Evolutionary conservation across 2,888 invertebrate genomes (phyloP).

Genomic region (Macrosiphum euphorbiae): DNA sequence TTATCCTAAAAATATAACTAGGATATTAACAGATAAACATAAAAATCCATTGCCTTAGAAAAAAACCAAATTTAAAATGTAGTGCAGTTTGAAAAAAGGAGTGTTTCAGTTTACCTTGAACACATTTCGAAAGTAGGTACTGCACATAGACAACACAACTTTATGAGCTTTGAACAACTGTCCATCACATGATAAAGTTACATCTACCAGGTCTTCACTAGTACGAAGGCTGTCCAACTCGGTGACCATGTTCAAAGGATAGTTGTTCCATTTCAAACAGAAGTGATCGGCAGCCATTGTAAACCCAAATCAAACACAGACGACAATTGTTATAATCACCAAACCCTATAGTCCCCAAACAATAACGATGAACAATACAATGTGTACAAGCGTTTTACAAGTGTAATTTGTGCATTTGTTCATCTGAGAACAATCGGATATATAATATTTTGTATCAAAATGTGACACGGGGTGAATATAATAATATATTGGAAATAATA

Average conservation of each 20-base stretch:
- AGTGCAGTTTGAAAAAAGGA: neutral
- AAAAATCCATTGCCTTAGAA: neutral
- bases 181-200: conserved; percentile 81
- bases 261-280: conserved; percentile 83
- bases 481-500: neutral
- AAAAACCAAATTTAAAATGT: neutral
- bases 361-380: neutral
- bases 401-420: neutral
- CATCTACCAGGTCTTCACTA: conserved; percentile 81
- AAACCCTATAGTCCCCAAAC: neutral
- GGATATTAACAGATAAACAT: neutral
- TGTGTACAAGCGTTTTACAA: neutral
- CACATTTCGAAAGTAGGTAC: conserved; percentile 81
- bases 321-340: conserved; percentile 29
- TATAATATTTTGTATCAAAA: neutral
- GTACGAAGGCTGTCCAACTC: conserved; percentile 79
- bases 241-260: conserved; percentile 79
- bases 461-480: neutral
- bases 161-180: conserved; percentile 81
- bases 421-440: neutral
- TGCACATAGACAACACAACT: conserved; percentile 82
- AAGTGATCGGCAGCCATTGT: conserved; percentile 74
- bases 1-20: conserved; percentile 74
- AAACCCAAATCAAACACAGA: conserved; percentile 2
- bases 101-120: conserved; percentile 75